Evolutionary conservation across 1,140 invertebrate species (phyloP).

Genomic region (Papilio polyxenes): DNA sequence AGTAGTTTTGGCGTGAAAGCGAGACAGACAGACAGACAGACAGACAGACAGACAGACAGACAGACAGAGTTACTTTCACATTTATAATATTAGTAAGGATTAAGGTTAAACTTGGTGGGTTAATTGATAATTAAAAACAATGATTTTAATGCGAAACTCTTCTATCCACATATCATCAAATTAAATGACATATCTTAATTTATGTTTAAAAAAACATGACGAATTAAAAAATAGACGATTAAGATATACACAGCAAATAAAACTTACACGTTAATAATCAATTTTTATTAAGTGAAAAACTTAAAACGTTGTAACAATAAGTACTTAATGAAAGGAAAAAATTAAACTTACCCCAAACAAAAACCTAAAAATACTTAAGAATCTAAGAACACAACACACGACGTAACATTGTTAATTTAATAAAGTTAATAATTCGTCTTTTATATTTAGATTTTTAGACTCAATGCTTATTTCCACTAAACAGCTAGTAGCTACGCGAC

Average conservation of each 20-base stretch:
- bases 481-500: not conserved
- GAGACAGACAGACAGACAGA: too few species aligned
- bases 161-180: too few species aligned
- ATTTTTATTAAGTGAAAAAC: slow-evolving; percentile 21
- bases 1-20: too few species aligned
- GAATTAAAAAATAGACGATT: too few species aligned
- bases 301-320: not conserved
- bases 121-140: too few species aligned
- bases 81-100: too few species aligned
- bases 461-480: not conserved
- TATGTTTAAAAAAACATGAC: too few species aligned
- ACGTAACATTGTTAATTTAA: not conserved
- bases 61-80: too few species aligned
- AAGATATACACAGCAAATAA: not conserved
- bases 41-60: too few species aligned
- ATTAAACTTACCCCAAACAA: slow-evolving; percentile 12
- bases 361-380: not conserved
- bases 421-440: not conserved
- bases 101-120: too few species aligned
- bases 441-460: not conserved
- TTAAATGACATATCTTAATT: too few species aligned
- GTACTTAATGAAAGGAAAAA: not conserved
- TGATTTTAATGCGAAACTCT: too few species aligned
- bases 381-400: not conserved
- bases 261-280: not conserved